phyloP scores from a whole-genome alignment of 2,797 vertebrate species.

The Hippocampus kuda region DNA sequence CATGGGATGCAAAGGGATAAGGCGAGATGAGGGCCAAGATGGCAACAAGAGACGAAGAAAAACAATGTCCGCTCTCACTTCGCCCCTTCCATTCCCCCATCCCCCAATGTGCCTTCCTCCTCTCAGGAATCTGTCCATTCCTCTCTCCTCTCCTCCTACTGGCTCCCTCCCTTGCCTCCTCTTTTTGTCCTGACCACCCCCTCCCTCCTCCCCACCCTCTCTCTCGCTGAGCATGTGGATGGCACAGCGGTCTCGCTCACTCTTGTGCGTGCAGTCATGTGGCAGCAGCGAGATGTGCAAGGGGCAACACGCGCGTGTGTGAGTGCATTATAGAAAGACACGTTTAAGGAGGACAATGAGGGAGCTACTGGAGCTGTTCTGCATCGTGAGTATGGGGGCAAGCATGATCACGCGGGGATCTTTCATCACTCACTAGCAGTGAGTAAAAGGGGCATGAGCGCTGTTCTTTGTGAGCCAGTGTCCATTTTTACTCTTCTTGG shows the following conservation, averaged over 20 bases:
- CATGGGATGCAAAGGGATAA: constrained; percentile 1
- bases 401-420: constrained; percentile 24
- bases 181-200: constrained; percentile 12
- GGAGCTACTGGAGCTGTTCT: constrained; percentile 63
- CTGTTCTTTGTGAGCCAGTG: constrained; percentile 32
- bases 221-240: neutral
- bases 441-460: constrained; percentile 24
- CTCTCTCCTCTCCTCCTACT: constrained; percentile 37
- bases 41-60: constrained; percentile 18
- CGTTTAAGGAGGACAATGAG: constrained; percentile 65
- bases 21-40: constrained; percentile 1
- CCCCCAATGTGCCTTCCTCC: constrained; percentile 52
- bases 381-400: constrained; percentile 57
- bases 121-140: constrained; percentile 60
- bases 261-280: constrained; percentile 52
- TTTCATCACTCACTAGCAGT: constrained; percentile 25
- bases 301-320: constrained; percentile 48
- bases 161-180: constrained; percentile 20
- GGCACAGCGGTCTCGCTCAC: constrained; percentile 13
- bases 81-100: constrained; percentile 37
- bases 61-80: constrained; percentile 34
- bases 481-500: constrained; percentile 27
- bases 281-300: constrained; percentile 51
- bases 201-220: constrained; percentile 4
- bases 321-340: constrained; percentile 45